phyloP scores from a whole-genome alignment of 2,888 invertebrate species.

The Napeogenes sylphis region DNA sequence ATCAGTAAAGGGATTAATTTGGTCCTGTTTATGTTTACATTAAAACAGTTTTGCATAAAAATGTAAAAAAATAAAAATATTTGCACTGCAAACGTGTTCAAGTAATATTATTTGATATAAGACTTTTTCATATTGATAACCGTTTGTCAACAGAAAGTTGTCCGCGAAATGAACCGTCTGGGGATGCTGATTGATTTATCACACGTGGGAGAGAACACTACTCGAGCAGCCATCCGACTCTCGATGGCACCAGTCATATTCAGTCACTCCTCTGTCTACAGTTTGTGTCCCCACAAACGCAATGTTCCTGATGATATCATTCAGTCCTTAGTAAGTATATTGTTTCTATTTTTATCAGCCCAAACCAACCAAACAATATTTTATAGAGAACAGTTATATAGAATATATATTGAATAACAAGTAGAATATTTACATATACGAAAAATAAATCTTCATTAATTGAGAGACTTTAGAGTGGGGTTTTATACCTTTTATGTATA shows the following conservation, averaged over 20 bases:
- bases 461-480: too few species aligned
- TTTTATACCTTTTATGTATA: too few species aligned
- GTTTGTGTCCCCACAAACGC: conserved; percentile 83
- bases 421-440: too few species aligned
- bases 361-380: neutral
- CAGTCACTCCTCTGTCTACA: conserved; percentile 85
- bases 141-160: conserved; percentile 77
- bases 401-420: neutral
- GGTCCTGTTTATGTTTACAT: too few species aligned
- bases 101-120: neutral
- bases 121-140: conserved; percentile 1
- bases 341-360: neutral
- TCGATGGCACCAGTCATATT: conserved; percentile 86
- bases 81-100: too few species aligned
- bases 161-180: conserved; percentile 87
- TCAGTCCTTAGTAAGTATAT: conserved; percentile 65
- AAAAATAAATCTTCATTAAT: too few species aligned
- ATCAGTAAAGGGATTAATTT: too few species aligned
- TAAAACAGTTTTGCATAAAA: too few species aligned
- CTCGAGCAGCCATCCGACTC: conserved; percentile 80
- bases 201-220: conserved; percentile 83
- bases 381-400: neutral
- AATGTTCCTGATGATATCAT: conserved; percentile 85
- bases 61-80: too few species aligned
- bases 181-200: conserved; percentile 88